These are phyloP conservation scores for Mylabris sibirica DNA, from an alignment of 2,888 invertebrate genomes.

Conservation along the genomic window DNA sequence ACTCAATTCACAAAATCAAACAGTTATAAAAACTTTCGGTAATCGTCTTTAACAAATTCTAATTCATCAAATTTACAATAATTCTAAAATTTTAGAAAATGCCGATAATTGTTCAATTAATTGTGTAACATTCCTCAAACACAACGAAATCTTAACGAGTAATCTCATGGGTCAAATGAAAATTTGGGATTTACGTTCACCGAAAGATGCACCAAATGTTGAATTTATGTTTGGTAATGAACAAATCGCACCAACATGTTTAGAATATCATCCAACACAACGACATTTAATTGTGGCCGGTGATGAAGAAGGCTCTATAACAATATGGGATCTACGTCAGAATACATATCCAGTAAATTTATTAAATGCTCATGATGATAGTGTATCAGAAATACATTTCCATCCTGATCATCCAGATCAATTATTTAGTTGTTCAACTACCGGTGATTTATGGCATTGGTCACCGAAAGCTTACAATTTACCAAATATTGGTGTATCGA, in stretches of 20 bases:
- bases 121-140: conserved; percentile 77
- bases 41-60: neutral
- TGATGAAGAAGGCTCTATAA: conserved; percentile 84
- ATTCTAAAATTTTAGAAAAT: conserved; percentile 63
- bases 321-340: conserved; percentile 89
- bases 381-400: conserved; percentile 86
- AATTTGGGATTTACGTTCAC: conserved; percentile 81
- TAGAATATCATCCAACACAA: conserved; percentile 87
- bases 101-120: conserved; percentile 85
- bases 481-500: conserved; percentile 29
- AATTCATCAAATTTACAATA: conserved; percentile 12
- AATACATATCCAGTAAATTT: conserved; percentile 83
- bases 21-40: conserved; percentile 65
- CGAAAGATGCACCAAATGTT: conserved; percentile 69
- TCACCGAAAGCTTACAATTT: conserved; percentile 65
- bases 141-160: conserved; percentile 79
- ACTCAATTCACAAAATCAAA: conserved; percentile 63
- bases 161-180: conserved; percentile 91
- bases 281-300: conserved; percentile 85
- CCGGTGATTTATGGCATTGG: conserved; percentile 93
- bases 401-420: conserved; percentile 87
- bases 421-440: conserved; percentile 80
- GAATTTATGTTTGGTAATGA: conserved; percentile 80
- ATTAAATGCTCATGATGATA: conserved; percentile 77
- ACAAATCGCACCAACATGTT: conserved; percentile 75